Conservation (phyloP, 2,113 vertebrate species). For the Menidia beryllina region DNA sequence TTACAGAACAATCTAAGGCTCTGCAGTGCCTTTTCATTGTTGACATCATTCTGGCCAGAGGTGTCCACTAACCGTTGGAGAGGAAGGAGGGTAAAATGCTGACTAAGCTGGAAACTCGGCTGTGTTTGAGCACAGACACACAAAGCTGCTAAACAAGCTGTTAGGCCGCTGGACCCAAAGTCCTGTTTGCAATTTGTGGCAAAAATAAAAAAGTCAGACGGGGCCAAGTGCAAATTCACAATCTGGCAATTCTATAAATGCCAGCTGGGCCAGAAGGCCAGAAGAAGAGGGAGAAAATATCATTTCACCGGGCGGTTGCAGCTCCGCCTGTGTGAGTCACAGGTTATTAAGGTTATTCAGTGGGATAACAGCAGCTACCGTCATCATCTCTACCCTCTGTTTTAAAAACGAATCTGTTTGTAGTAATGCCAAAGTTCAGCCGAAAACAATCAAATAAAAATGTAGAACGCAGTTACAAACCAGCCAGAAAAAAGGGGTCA, state of each 20-base stretch:
- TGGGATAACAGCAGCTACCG: no score
- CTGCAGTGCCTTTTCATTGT: background rate
- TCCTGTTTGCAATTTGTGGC: background rate
- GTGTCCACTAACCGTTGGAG: background rate
- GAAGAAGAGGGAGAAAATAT: background rate
- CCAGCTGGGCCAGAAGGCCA: no score
- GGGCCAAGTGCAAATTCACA: background rate
- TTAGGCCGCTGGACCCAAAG: background rate
- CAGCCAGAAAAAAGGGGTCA: no score
- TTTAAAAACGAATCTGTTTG: no score
- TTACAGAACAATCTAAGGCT: background rate
- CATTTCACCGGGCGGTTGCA: background rate
- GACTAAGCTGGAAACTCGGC: background rate
- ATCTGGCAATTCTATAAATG: background rate
- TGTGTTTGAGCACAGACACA: background rate
- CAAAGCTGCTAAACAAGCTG: background rate
- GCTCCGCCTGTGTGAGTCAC: background rate
- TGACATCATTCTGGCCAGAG: background rate
- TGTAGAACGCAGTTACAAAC: no score
- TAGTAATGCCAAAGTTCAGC: no score
- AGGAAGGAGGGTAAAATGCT: background rate
- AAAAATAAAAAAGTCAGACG: background rate
- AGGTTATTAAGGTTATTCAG: background rate
- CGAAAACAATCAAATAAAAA: no score
- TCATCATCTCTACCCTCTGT: no score